Evolutionary conservation across 2,113 vertebrate genomes (phyloP).

Genomic region (Protomyctophum bolini): DNA sequence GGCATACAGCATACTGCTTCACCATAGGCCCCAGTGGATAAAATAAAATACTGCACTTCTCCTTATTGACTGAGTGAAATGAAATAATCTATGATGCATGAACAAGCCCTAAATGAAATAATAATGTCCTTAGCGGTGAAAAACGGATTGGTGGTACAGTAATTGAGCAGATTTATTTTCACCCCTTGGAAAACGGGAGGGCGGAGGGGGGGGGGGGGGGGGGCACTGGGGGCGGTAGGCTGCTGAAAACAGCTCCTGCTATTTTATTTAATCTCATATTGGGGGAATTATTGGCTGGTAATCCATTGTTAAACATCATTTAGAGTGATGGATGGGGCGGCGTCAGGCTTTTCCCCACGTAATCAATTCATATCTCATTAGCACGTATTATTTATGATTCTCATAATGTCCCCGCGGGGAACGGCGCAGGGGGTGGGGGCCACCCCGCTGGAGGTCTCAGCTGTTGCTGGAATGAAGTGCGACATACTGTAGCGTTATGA

Average conservation of each 20-base stretch:
- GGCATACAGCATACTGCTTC: slow-evolving; percentile 73
- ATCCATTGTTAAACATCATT: slow-evolving; percentile 95
- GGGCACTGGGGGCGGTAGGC: slow-evolving; percentile 66
- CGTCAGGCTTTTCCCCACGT: slow-evolving; percentile 87
- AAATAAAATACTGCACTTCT: slow-evolving; percentile 89
- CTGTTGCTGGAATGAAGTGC: slow-evolving; percentile 95
- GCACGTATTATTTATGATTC: slow-evolving; percentile 95
- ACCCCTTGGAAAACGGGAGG: slow-evolving; percentile 76
- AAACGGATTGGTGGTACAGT: slow-evolving; percentile 90
- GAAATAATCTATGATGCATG: slow-evolving; percentile 96
- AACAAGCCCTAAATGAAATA: slow-evolving; percentile 98
- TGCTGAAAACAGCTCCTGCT: slow-evolving; percentile 89
- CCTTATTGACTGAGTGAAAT: slow-evolving; percentile 94
- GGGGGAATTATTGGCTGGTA: slow-evolving; percentile 93
- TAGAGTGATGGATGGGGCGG: slow-evolving; percentile 93
- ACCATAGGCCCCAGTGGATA: slow-evolving; percentile 77
- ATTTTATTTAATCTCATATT: slow-evolving; percentile 97
- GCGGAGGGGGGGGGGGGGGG: slow-evolving; percentile 21
- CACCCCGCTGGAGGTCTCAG: slow-evolving; percentile 81
- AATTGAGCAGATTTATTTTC: slow-evolving; percentile 97
- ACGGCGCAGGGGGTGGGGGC: slow-evolving; percentile 60
- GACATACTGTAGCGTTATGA: slow-evolving; percentile 98
- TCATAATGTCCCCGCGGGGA: slow-evolving; percentile 87
- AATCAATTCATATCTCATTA: slow-evolving; percentile 99
- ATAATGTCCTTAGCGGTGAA: slow-evolving; percentile 97